Conservation (phyloP, 1,140 invertebrate species). For the Cydia amplana region DNA sequence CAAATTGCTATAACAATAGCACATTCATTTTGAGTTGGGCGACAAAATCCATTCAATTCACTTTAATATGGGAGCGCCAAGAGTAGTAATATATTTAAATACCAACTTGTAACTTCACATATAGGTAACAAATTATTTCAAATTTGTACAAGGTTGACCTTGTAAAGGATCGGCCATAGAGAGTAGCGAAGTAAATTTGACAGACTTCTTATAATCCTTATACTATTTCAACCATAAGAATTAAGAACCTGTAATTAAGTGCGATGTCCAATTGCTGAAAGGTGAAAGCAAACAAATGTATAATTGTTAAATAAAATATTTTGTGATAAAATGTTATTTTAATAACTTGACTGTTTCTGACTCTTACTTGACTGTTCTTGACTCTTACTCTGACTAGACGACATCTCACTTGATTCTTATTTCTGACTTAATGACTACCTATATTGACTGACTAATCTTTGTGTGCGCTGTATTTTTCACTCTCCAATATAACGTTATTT, state of each 20-base stretch:
- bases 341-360: constrained; percentile 58
- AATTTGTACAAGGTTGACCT: too few relatives aligned
- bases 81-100: too few relatives aligned
- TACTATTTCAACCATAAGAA: neutral
- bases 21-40: too few relatives aligned
- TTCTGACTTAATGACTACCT: neutral
- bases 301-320: constrained; percentile 53
- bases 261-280: constrained; percentile 65
- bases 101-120: too few relatives aligned
- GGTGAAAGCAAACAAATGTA: constrained; percentile 43
- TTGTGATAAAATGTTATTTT: constrained; percentile 53
- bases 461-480: neutral
- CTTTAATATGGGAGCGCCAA: too few relatives aligned
- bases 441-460: constrained; percentile 10
- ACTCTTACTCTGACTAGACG: constrained; percentile 40
- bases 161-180: too few relatives aligned
- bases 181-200: neutral
- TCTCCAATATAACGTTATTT: neutral
- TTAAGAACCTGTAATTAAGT: constrained; percentile 55
- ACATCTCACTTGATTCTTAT: constrained; percentile 7
- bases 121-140: too few relatives aligned
- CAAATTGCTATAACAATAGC: too few relatives aligned
- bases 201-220: constrained; percentile 4
- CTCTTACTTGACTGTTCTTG: constrained; percentile 58
- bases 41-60: too few relatives aligned